Conservation (phyloP, 2,888 invertebrate genomes). For the Drosophila incognita region DNA sequence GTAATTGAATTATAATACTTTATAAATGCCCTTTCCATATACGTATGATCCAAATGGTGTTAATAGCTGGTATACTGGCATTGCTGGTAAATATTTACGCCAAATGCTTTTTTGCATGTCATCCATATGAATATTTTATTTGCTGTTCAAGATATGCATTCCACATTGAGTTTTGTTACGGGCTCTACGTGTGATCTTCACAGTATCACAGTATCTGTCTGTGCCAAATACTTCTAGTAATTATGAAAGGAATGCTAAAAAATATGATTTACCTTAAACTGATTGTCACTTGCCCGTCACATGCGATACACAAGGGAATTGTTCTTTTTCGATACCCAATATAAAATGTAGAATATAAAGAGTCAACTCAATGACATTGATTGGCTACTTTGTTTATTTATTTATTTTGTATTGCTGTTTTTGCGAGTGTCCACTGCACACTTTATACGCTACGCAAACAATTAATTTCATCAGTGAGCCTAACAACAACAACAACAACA, state of each 20-base stretch:
- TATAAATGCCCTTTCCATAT: background rate
- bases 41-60: background rate
- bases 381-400: conserved; percentile 43
- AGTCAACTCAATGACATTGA: conserved; percentile 49
- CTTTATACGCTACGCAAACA: conserved; percentile 28
- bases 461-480: conserved; percentile 39
- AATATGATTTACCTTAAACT: background rate
- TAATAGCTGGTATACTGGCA: background rate
- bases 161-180: background rate
- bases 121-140: background rate
- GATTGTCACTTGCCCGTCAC: background rate
- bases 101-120: background rate
- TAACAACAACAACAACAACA: conserved; percentile 6
- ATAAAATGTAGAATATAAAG: background rate
- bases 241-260: background rate
- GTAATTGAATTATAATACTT: background rate
- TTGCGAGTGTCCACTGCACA: background rate
- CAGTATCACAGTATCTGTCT: background rate
- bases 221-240: background rate
- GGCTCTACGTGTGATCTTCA: background rate
- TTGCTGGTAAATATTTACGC: background rate
- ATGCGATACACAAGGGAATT: background rate
- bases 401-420: background rate
- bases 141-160: background rate
- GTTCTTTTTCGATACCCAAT: conserved; percentile 9